Evolutionary conservation across 2,888 invertebrate species (phyloP), one percentile per base, ranked within the genome.

Genomic region (Agrilus biguttatus): DNA sequence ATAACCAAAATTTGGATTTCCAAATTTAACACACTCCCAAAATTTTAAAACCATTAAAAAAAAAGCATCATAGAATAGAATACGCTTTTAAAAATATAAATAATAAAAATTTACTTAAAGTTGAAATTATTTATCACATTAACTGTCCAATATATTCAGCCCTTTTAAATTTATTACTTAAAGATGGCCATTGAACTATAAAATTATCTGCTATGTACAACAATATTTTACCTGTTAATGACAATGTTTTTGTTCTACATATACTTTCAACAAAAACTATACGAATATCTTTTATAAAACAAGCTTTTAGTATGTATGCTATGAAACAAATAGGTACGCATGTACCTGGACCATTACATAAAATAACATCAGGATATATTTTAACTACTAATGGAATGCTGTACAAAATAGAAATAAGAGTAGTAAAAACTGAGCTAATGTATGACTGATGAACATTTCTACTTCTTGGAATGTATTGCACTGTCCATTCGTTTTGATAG

Each of bases 291-390:
- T 71, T 62, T 33, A 88, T 56, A 51, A 76, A 80, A 0, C 80
- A 61, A 47, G 80, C 72, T 62, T 82, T 82, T 51, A 83, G 69
- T 1, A 91, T 38, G 59, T 86, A 85, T 13, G 81, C 83, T 42
- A 83, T 73, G 42, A 83, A 53, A 68, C 92, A 92, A 43, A 95
- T 70, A 4, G 97, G 97, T 46, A 98, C 75, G 65, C 97, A 96
- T 6, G 93, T 96, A 7, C 96, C 96, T 36, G 97, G 97, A 0
- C 98, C 97, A 70, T 97, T 95, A 66, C 88, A 91, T 39, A 92
- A 67, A 53, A 92, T 74, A 52, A 93, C 61, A 62, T 90, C 79
- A 1, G 96, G 95, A 49, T 73, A 74, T 53, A 79, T 73, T 39
- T 66, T 71, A 53, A 77, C 71, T 32, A 91, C 65, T 13, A 88